A percentile compares a stretch with the other conserved stretches of the same genome.
Evolutionary conservation across 2,113 vertebrate genomes (phyloP).

Genomic region (Amphilophus citrinellus): DNA sequence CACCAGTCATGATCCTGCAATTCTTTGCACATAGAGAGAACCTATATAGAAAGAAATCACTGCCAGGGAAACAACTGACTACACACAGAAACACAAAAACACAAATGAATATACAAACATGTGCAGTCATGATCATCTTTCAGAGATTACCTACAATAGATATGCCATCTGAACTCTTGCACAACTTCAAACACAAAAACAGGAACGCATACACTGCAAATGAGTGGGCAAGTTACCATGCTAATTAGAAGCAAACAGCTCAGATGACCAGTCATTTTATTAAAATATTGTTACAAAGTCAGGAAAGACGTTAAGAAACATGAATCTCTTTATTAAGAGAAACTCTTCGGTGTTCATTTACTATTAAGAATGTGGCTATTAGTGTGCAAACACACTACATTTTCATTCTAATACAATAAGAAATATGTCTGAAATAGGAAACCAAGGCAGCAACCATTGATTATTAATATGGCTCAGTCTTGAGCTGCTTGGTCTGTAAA

Average conservation of each 20-base stretch:
- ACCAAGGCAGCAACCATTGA: neutral
- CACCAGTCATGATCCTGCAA: neutral
- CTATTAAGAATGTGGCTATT: neutral
- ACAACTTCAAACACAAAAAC: constrained; percentile 17
- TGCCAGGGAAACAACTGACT: neutral
- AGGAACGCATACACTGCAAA: neutral
- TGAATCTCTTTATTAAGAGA: neutral
- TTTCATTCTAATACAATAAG: neutral
- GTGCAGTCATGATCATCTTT: neutral
- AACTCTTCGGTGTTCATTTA: neutral
- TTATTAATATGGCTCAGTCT: neutral
- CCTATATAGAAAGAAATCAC: neutral
- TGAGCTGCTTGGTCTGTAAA: neutral
- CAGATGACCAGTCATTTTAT: neutral
- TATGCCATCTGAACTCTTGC: neutral
- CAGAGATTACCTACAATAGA: neutral
- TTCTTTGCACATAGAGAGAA: neutral
- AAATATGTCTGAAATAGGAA: neutral
- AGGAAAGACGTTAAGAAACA: neutral
- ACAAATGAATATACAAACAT: constrained; percentile 17
- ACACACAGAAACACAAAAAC: neutral
- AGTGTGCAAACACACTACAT: neutral
- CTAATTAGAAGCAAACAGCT: neutral
- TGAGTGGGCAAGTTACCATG: neutral
- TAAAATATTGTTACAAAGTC: neutral